These are phyloP conservation scores for Ophioninae sp. DNA, from an alignment of 2,888 invertebrate species.

Conservation along the genomic window DNA sequence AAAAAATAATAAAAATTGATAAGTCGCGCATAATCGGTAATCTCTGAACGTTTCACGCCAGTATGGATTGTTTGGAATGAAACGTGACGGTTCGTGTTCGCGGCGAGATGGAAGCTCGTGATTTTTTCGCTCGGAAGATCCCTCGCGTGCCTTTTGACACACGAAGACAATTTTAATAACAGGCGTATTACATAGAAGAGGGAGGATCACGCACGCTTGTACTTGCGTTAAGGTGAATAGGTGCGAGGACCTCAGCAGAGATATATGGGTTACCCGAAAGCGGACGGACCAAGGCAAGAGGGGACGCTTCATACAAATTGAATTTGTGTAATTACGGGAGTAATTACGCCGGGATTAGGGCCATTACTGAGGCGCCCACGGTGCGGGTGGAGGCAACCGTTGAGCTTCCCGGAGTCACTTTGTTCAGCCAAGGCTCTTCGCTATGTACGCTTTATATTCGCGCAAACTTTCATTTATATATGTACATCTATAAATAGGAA, in stretches of 20 bases:
- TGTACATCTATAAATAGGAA: background rate
- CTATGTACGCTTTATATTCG: constrained; percentile 3
- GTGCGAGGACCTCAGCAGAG: constrained; percentile 61
- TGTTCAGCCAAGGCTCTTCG: constrained; percentile 33
- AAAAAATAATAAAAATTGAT: too few species aligned
- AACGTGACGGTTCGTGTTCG: background rate
- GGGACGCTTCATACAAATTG: constrained; percentile 76
- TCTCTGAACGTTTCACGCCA: too few species aligned
- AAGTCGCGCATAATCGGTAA: too few species aligned
- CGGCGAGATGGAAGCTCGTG: background rate
- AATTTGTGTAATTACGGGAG: constrained; percentile 79
- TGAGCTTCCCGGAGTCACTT: constrained; percentile 49
- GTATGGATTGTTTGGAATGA: background rate
- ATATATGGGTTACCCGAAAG: constrained; percentile 74
- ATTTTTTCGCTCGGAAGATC: background rate
- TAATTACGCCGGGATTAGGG: constrained; percentile 78
- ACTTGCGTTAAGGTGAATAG: constrained; percentile 30
- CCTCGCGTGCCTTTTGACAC: background rate
- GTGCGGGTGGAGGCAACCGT: constrained; percentile 55
- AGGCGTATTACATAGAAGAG: constrained; percentile 12
- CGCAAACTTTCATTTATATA: background rate
- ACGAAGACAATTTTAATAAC: constrained; percentile 18
- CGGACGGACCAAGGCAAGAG: constrained; percentile 53
- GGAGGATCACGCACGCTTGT: background rate
- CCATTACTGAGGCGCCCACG: constrained; percentile 72